Evolutionary conservation across 2,888 invertebrate species (phyloP), one percentile per base, ranked within the genome.

Genomic region (Platycheirus albimanus): DNA sequence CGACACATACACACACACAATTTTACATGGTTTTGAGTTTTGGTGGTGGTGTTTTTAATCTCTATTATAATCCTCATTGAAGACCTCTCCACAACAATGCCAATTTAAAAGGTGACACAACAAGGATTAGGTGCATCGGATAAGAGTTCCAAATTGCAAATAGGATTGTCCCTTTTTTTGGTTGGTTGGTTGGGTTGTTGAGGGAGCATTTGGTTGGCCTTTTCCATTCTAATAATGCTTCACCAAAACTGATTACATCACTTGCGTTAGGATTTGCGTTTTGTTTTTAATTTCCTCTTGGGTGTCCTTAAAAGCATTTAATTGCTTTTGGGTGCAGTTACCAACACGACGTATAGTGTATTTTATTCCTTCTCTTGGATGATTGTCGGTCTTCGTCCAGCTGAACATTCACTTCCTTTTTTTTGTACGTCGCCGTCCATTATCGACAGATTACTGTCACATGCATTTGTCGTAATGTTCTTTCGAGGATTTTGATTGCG

Each of bases 301-400:
- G 77, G 78, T 71, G 78, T 83, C 83, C 72, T 83, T 83, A 83
- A 83, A 78, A 83, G 78, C 78, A 75, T 70, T 78, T 83, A 83
- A 83, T 83, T 83, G 78, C 67, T 83, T 83, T 78, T 83, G 78
- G 83, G 83, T 83, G 83, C 83, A 83, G 83, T 83, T 78, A 69
- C 78, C 69, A 45, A 74, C 83, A 83, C 81, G 71, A n/a, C n/a
- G n/a, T n/a, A n/a, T n/a, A n/a, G n/a, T 76, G 49, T 30, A n/a
- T 47, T 8, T 38, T 30, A 49, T 36, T 19, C 17, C n/a, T 36
- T 28, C 4, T 24, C 33, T 47, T 28, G 6, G n/a, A n/a, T n/a
- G n/a, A n/a, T n/a, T n/a, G n/a, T n/a, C n/a, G n/a, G n/a, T n/a
- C n/a, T n/a, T 58, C 6, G 15, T 30, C 10, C 45, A n/a, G 38